Conservation (phyloP, 1,140 invertebrate genomes). For the Drosophila sulfurigaster region DNA sequence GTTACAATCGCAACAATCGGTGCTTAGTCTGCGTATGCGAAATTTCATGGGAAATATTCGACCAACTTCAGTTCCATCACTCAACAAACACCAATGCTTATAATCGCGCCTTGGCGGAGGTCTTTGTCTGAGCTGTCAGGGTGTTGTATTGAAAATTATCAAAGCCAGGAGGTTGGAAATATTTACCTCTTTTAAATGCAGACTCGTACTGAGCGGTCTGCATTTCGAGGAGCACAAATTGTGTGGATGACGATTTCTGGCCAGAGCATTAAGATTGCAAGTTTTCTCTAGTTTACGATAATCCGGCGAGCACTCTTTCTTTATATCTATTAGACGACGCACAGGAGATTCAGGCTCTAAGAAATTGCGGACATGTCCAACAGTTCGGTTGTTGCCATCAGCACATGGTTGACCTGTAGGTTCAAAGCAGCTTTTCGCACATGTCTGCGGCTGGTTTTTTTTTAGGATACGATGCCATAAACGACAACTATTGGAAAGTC, state of each 20-base stretch:
- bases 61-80: constrained; percentile 50
- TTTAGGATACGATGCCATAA: neutral
- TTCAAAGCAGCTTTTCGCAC: constrained; percentile 10
- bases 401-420: neutral
- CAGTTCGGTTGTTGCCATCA: neutral
- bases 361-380: neutral
- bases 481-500: constrained; percentile 9
- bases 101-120: constrained; percentile 29
- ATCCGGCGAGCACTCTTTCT: neutral
- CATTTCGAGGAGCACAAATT: constrained; percentile 18
- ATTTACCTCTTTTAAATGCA: constrained; percentile 7
- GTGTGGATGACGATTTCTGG: neutral
- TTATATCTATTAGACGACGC: neutral
- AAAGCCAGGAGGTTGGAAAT: neutral
- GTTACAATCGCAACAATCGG: constrained; percentile 46
- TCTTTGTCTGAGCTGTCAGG: constrained; percentile 29
- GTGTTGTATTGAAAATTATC: neutral
- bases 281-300: neutral
- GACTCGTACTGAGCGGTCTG: neutral
- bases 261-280: neutral
- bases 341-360: neutral
- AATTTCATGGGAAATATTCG: constrained; percentile 58
- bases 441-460: neutral
- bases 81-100: constrained; percentile 38
- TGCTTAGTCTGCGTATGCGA: constrained; percentile 30